These are phyloP conservation scores for Melanogrammus aeglefinus DNA, from an alignment of 2,797 vertebrate genomes.

Conservation along the genomic window DNA sequence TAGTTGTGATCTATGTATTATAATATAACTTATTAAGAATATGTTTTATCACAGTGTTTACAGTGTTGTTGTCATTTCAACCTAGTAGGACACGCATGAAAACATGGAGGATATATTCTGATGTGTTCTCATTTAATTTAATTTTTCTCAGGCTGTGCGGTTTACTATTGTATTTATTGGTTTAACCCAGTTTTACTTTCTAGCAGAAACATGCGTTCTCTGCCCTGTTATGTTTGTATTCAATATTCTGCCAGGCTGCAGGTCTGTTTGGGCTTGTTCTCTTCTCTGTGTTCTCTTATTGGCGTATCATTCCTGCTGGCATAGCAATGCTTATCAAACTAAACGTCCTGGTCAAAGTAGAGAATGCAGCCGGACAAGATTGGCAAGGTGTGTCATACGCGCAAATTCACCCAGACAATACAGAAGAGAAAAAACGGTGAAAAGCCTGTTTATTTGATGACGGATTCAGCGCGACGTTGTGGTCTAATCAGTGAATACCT, in stretches of 20 bases:
- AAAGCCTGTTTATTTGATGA: background rate
- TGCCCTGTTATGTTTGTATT: background rate
- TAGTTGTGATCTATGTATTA: background rate
- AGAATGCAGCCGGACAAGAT: slow-evolving; percentile 64
- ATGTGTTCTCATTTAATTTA: background rate
- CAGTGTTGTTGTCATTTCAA: background rate
- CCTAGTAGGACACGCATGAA: background rate
- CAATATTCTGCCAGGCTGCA: background rate
- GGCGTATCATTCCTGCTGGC: background rate
- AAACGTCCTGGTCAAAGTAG: slow-evolving; percentile 21
- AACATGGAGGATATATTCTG: background rate
- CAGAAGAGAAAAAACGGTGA: background rate
- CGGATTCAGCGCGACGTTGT: background rate
- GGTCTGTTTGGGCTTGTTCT: background rate
- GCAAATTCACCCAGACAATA: background rate
- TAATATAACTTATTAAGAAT: background rate
- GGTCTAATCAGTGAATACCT: background rate
- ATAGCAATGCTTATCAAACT: slow-evolving; percentile 2
- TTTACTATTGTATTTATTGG: background rate
- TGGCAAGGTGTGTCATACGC: slow-evolving; percentile 31
- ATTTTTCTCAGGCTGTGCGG: background rate
- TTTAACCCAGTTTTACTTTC: background rate
- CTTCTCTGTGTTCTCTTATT: background rate
- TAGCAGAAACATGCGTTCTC: background rate
- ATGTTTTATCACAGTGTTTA: background rate